Evolutionary conservation across 2,888 invertebrate species (phyloP).

Genomic region (Drosophila birchii): DNA sequence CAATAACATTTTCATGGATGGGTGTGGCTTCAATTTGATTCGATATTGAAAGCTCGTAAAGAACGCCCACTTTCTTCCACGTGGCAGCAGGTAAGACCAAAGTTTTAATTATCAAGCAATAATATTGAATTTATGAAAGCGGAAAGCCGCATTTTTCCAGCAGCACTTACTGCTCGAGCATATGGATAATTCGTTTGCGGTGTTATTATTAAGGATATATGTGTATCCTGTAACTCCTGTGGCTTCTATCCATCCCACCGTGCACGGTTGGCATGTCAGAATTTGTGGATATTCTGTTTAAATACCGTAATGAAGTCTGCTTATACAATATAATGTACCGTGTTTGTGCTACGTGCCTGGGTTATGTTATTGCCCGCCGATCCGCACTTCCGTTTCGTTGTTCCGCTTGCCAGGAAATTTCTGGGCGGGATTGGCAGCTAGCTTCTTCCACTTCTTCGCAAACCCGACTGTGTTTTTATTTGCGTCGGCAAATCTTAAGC

Average conservation of each 20-base stretch:
- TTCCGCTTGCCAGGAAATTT: conserved; percentile 39
- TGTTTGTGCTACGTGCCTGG: conserved; percentile 84
- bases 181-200: conserved; percentile 13
- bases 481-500: conserved; percentile 77
- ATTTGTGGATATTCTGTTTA: conserved; percentile 82
- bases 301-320: conserved; percentile 84
- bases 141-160: conserved; percentile 1
- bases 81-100: background rate
- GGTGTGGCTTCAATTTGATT: conserved; percentile 18
- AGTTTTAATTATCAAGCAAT: conserved; percentile 17
- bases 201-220: background rate
- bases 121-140: conserved; percentile 22
- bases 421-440: conserved; percentile 18
- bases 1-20: conserved; percentile 31
- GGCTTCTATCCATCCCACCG: conserved; percentile 13
- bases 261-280: conserved; percentile 71
- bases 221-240: background rate
- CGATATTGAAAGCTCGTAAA: background rate
- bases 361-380: conserved; percentile 80
- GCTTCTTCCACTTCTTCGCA: background rate
- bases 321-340: conserved; percentile 83
- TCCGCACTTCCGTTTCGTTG: conserved; percentile 54
- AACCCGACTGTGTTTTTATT: conserved; percentile 66
- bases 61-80: background rate
- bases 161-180: background rate